Evolutionary conservation across 2,888 invertebrate genomes (phyloP).

Genomic region (Coelogynopora nodosa): DNA sequence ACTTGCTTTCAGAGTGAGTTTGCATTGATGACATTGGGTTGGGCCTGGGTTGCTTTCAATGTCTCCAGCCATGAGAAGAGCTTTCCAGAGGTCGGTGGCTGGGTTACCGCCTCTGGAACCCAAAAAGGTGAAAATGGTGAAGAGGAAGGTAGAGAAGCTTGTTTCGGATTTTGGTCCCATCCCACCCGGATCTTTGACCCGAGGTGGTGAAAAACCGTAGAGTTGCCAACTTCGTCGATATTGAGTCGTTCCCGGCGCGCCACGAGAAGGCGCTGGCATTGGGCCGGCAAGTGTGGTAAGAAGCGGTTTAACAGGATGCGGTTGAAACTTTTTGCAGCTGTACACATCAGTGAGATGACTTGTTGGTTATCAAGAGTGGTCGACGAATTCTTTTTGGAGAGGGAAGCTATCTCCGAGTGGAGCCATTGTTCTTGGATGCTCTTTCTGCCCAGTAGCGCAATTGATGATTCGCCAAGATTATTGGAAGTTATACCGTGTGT

Average conservation of each 20-base stretch:
- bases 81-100: slow-evolving; percentile 23
- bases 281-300: background rate
- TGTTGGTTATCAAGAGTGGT: too few relatives aligned
- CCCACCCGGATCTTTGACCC: background rate
- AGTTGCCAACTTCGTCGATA: slow-evolving; percentile 7
- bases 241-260: slow-evolving; percentile 13
- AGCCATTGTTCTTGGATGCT: too few relatives aligned
- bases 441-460: too few relatives aligned
- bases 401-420: too few relatives aligned
- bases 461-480: too few relatives aligned
- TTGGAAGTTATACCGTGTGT: too few relatives aligned
- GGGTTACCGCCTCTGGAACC: slow-evolving; percentile 10
- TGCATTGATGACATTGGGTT: background rate
- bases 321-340: too few relatives aligned
- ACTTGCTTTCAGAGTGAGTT: background rate
- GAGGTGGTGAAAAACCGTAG: background rate
- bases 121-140: background rate
- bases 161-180: background rate
- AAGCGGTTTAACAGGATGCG: too few relatives aligned
- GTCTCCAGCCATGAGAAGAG: background rate
- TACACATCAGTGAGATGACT: too few relatives aligned
- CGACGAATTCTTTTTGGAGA: too few relatives aligned
- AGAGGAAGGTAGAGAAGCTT: background rate
- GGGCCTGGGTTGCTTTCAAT: background rate
- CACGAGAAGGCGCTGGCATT: slow-evolving; percentile 18